A percentile compares a stretch with the other conserved stretches of the same genome.
Conservation (phyloP, 2,888 invertebrate genomes). For the Apamea monoglypha region DNA sequence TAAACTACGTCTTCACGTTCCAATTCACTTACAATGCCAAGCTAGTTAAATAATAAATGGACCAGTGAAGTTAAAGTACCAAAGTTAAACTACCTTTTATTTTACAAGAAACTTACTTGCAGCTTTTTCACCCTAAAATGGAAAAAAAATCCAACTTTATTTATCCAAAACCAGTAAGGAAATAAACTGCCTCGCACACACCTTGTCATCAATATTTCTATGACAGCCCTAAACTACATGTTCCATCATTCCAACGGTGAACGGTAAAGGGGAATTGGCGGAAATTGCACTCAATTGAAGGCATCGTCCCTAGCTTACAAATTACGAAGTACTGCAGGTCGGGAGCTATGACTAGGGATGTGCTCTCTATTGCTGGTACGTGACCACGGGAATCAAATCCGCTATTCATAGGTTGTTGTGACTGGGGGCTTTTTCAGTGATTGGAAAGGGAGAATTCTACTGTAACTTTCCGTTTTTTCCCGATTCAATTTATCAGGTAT, state of each 20-base stretch:
- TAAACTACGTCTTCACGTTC: too few species aligned
- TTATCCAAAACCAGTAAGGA: neutral
- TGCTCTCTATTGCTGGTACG: constrained; percentile 36
- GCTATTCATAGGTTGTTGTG: constrained; percentile 43
- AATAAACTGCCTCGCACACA: neutral
- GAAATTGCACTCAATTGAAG: constrained; percentile 81
- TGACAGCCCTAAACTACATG: constrained; percentile 41
- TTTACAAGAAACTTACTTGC: too few species aligned
- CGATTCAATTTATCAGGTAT: constrained; percentile 11
- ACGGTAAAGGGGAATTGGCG: constrained; percentile 71
- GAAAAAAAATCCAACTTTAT: neutral
- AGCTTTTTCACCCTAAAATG: neutral
- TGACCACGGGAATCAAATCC: constrained; percentile 42
- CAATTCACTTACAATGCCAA: too few species aligned
- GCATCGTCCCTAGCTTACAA: constrained; percentile 73
- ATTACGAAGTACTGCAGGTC: constrained; percentile 68
- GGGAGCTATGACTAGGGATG: constrained; percentile 28
- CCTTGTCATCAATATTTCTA: constrained; percentile 47
- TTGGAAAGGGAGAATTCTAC: constrained; percentile 17
- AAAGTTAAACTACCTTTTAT: too few species aligned
- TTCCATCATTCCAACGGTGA: constrained; percentile 70
- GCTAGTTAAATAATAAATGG: neutral
- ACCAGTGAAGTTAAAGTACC: neutral
- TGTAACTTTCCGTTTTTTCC: constrained; percentile 12
- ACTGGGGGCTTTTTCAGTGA: constrained; percentile 18